These are phyloP conservation scores for Harpalus rufipes DNA, from an alignment of 2,888 invertebrate species.

Conservation along the genomic window DNA sequence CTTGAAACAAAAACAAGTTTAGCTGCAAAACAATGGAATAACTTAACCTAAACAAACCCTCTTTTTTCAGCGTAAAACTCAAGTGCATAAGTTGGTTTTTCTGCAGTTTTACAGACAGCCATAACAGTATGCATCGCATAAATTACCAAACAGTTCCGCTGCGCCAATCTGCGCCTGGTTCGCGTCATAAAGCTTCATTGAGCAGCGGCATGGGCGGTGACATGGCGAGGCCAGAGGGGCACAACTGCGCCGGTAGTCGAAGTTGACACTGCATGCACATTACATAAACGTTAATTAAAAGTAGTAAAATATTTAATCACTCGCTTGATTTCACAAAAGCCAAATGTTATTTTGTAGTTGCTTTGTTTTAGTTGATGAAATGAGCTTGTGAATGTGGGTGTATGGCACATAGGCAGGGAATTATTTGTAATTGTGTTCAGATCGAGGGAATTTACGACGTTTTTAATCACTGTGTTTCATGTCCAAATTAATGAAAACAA, in stretches of 20 bases:
- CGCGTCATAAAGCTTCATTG: conserved; percentile 49
- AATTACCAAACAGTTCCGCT: conserved; percentile 44
- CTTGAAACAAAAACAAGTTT: conserved; percentile 5
- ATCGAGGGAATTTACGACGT: neutral
- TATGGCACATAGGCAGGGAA: neutral
- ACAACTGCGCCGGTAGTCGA: conserved; percentile 28
- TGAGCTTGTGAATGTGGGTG: neutral
- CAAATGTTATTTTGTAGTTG: conserved; percentile 57
- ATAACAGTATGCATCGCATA: conserved; percentile 52
- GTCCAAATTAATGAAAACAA: neutral
- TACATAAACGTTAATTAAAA: conserved; percentile 66
- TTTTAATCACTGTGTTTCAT: conserved; percentile 8
- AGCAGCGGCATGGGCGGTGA: neutral
- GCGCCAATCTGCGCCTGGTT: conserved; percentile 41
- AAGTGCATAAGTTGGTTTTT: conserved; percentile 38
- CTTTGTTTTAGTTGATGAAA: conserved; percentile 42
- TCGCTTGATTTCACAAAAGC: conserved; percentile 48
- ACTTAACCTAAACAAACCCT: conserved; percentile 6
- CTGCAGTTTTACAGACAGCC: conserved; percentile 28
- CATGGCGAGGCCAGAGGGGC: conserved; percentile 8
- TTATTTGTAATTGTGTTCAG: conserved; percentile 7
- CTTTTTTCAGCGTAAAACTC: conserved; percentile 19
- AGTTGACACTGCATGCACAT: conserved; percentile 62
- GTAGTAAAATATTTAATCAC: conserved; percentile 66
- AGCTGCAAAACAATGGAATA: neutral